Conservation (phyloP, 2,888 invertebrate species). For the Nesidiocoris tenuis region DNA sequence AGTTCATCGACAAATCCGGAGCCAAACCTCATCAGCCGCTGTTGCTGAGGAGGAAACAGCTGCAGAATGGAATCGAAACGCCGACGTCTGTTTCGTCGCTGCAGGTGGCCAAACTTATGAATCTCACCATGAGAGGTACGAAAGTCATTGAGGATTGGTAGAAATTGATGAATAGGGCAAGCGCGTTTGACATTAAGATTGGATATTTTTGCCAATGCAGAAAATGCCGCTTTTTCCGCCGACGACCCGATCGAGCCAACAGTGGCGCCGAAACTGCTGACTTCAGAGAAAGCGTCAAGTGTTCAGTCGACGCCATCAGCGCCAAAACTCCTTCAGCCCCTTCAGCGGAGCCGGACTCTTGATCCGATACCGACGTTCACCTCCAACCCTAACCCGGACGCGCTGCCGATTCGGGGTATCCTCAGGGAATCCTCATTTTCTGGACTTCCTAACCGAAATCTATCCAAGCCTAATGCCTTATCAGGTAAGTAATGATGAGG, state of each 20-base stretch:
- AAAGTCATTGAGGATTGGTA: too few species aligned
- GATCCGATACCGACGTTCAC: constrained; percentile 42
- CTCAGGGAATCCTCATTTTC: constrained; percentile 50
- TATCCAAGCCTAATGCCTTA: constrained; percentile 28
- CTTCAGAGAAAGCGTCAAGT: background rate
- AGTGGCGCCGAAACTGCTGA: background rate
- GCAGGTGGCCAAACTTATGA: constrained; percentile 46
- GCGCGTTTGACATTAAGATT: too few species aligned
- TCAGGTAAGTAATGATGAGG: constrained; percentile 30
- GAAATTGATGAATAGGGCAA: too few species aligned
- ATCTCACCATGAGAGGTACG: constrained; percentile 43
- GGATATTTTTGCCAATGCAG: too few species aligned
- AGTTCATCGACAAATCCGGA: constrained; percentile 40
- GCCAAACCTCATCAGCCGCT: constrained; percentile 43
- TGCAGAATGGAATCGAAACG: constrained; percentile 40
- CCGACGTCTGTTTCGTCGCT: constrained; percentile 20
- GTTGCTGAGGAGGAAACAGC: constrained; percentile 44
- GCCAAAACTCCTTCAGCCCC: constrained; percentile 31
- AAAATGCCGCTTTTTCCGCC: background rate
- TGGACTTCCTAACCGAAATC: constrained; percentile 36
- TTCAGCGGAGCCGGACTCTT: constrained; percentile 42
- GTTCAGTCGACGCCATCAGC: background rate
- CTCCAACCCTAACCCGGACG: constrained; percentile 22
- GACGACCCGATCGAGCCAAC: background rate
- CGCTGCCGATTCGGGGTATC: constrained; percentile 50